Base-by-base conservation (phyloP, 2,888 invertebrate species). In the Pristionchus mayeri region DNA sequence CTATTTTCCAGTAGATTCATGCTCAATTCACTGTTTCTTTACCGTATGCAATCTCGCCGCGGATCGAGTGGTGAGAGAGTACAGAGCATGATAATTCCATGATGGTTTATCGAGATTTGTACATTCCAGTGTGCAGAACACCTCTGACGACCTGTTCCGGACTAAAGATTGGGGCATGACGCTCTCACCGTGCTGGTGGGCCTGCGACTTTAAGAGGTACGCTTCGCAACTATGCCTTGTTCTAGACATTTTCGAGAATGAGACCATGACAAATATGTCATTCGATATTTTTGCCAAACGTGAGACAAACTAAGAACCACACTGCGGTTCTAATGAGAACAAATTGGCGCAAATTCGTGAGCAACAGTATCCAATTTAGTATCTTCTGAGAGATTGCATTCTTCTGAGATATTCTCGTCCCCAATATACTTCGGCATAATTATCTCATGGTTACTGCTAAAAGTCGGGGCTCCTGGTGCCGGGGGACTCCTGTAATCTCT, bases 91-190 rank as follows among this genome's bases (percentile, higher is more conserved):
- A 13, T 3, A 24, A 30, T 11, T 30, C 3, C 30, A 6, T 11
- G 60, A 1, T 30, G 2, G 13, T 27, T 6, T 30, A 27, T 24
- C 30, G 4, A 9, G 1, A 2, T 24, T 57, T 57, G 13, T 16
- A 52, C 52, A 52, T 52, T 50, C 2, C 30, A 79, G 79, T 1
- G 16, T 21, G n/a, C 52, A 80, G 21, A 30, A 80, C 13, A 13
- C n/a, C 57, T 18, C 30, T 6, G 16, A 30, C 3, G 57, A 85
- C 34, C n/a, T n/a, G n/a, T n/a, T n/a, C n/a, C n/a, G n/a, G n/a
- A 54, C 76, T n/a, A 86, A 87, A 44, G 67, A 82, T n/a, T 87
- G 87, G 87, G 87, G 87, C 40, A 85, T 85, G 86, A 50, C 81
- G 18, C 52, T 84, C 24, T 54, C 67, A 3, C 86, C 86, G 13